Evolutionary conservation across 1,140 invertebrate genomes (phyloP).

Genomic region (Leptinotarsa lineolata): DNA sequence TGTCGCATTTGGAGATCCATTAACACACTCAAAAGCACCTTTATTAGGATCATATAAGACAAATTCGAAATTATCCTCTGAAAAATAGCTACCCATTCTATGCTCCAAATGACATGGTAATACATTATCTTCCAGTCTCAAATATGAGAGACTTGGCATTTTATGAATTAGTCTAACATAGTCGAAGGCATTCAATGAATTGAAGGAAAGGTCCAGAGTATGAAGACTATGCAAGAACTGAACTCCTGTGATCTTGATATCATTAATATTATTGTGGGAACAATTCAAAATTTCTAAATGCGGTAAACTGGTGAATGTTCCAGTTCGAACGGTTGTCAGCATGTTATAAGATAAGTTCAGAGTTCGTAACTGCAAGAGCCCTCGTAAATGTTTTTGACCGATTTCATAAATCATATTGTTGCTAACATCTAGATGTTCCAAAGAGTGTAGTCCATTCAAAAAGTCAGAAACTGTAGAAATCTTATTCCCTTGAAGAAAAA

Average conservation of each 20-base stretch:
- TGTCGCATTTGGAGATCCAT: too few relatives aligned
- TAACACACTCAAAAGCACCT: too few relatives aligned
- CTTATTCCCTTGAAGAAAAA: slow-evolving; percentile 49
- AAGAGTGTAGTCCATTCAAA: slow-evolving; percentile 37
- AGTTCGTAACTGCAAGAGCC: too few relatives aligned
- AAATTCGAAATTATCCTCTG: too few relatives aligned
- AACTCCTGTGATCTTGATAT: slow-evolving; percentile 41
- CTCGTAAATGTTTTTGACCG: neutral
- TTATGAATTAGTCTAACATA: too few relatives aligned
- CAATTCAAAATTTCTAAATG: slow-evolving; percentile 44
- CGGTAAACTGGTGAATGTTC: slow-evolving; percentile 40
- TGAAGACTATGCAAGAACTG: slow-evolving; percentile 44
- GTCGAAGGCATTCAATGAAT: slow-evolving; percentile 23
- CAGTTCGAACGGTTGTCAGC: slow-evolving; percentile 38
- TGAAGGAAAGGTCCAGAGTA: slow-evolving; percentile 47
- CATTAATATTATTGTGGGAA: slow-evolving; percentile 43
- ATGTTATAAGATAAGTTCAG: slow-evolving; percentile 38
- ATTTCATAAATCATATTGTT: slow-evolving; percentile 42
- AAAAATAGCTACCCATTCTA: too few relatives aligned
- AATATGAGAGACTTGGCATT: too few relatives aligned
- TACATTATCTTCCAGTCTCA: too few relatives aligned
- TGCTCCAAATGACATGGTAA: too few relatives aligned
- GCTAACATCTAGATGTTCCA: slow-evolving; percentile 47
- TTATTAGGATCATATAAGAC: slow-evolving; percentile 22
- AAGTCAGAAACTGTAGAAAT: slow-evolving; percentile 58